These are phyloP conservation scores for Galerucella nymphaeae DNA, from an alignment of 2,888 invertebrate genomes.

Conservation along the genomic window DNA sequence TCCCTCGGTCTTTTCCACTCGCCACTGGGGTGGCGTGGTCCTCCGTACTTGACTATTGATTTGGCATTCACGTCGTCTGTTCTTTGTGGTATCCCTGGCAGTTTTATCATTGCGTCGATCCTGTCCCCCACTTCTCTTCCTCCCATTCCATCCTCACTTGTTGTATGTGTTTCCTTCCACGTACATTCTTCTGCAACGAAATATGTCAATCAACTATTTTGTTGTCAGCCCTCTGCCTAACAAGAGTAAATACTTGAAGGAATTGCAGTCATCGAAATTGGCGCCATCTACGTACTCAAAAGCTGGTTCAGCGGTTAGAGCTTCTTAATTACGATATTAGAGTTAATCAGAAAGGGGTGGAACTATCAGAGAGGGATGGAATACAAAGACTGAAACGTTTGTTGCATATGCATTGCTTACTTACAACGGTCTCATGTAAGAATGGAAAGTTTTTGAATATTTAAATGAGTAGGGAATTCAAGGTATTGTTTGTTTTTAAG, in stretches of 20 bases:
- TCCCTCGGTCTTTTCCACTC: too few species aligned
- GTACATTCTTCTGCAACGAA: neutral
- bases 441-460: neutral
- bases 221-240: constrained; percentile 3
- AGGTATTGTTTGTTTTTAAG: neutral
- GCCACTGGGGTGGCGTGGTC: too few species aligned
- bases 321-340: constrained; percentile 57
- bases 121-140: too few species aligned
- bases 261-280: constrained; percentile 8
- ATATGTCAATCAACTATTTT: neutral
- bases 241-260: neutral
- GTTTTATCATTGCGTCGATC: too few species aligned
- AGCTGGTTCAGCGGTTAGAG: constrained; percentile 49
- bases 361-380: constrained; percentile 36
- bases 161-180: too few species aligned
- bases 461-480: neutral
- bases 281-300: constrained; percentile 13
- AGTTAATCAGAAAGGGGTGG: constrained; percentile 56
- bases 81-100: too few species aligned
- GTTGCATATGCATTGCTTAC: constrained; percentile 56
- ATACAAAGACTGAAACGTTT: constrained; percentile 47
- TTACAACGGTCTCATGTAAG: constrained; percentile 42
- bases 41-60: too few species aligned
- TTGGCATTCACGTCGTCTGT: too few species aligned
- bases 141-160: too few species aligned